A percentile compares a stretch with the other conserved stretches of the same genome.
Conservation (phyloP, 2,113 vertebrate genomes). For the Motacilla tschutschensis region DNA sequence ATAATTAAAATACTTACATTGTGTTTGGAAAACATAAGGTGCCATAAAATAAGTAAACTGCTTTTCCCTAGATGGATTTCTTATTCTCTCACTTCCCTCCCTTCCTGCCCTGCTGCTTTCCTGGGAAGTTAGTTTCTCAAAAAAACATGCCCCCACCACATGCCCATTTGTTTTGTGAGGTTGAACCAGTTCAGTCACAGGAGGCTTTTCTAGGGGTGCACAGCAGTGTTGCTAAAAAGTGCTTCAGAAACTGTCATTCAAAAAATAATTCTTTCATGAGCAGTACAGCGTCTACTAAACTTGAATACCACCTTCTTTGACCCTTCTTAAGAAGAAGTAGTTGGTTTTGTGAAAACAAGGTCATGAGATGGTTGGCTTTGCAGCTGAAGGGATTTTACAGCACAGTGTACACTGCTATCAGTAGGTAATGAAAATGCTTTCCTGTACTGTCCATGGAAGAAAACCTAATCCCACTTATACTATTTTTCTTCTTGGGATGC, state of each 20-base stretch:
- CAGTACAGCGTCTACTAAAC: neutral
- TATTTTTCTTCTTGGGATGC: neutral
- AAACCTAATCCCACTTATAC: slow-evolving; percentile 40
- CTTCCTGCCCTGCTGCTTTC: neutral
- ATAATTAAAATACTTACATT: neutral
- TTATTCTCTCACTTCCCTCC: neutral
- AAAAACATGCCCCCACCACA: neutral
- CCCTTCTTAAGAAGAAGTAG: slow-evolving; percentile 19
- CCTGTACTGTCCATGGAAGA: neutral
- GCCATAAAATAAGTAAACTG: neutral
- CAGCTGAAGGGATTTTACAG: slow-evolving; percentile 15
- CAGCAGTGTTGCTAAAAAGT: neutral
- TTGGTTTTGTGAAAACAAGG: slow-evolving; percentile 21
- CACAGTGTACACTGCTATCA: neutral
- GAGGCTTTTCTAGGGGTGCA: neutral
- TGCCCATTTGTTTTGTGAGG: neutral
- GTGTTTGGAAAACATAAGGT: neutral
- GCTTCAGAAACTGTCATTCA: neutral
- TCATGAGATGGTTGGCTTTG: slow-evolving; percentile 6
- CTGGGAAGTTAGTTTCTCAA: neutral
- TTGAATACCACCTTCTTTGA: neutral
- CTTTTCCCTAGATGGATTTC: neutral
- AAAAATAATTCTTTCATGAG: neutral
- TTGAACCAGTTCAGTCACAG: neutral
- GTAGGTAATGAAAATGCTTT: slow-evolving; percentile 24